A percentile compares a stretch with the other conserved stretches of the same genome.
These are phyloP conservation scores for Xiphydria camelus DNA, from an alignment of 2,888 invertebrate species.

Conservation along the genomic window DNA sequence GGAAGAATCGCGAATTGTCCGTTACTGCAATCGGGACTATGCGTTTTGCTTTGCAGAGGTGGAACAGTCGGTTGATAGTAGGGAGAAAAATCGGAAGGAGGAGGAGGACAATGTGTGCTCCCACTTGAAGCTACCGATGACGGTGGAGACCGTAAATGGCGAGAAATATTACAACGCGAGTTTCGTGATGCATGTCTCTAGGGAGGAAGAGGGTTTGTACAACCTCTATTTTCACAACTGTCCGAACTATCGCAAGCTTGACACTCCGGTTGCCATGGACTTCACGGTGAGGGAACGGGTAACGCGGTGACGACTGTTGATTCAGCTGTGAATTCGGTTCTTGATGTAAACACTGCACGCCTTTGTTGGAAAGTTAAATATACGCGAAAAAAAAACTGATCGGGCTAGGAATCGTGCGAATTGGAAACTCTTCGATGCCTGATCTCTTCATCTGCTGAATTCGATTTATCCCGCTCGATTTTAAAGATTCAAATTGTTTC, in stretches of 20 bases:
- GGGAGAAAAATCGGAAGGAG: constrained; percentile 4
- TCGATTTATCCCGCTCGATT: too few relatives aligned
- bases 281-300: constrained; percentile 74
- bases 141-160: constrained; percentile 60
- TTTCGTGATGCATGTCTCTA: constrained; percentile 77
- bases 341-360: too few relatives aligned
- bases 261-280: constrained; percentile 63
- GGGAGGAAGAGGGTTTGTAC: constrained; percentile 84
- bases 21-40: too few relatives aligned
- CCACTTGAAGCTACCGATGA: constrained; percentile 62
- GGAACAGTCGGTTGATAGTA: constrained; percentile 16
- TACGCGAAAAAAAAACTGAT: too few relatives aligned
- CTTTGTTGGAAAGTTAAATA: too few relatives aligned
- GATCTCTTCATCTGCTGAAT: too few relatives aligned
- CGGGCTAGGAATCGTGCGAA: too few relatives aligned
- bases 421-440: too few relatives aligned
- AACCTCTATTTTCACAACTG: constrained; percentile 96
- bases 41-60: constrained; percentile 24
- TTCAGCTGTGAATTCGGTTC: too few relatives aligned
- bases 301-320: background rate
- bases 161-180: constrained; percentile 68
- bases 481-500: too few relatives aligned
- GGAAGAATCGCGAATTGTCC: too few relatives aligned
- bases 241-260: constrained; percentile 67
- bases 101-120: constrained; percentile 32